Evolutionary conservation across 2,888 invertebrate genomes (phyloP).

Genomic region (Gnatocerus cornutus): DNA sequence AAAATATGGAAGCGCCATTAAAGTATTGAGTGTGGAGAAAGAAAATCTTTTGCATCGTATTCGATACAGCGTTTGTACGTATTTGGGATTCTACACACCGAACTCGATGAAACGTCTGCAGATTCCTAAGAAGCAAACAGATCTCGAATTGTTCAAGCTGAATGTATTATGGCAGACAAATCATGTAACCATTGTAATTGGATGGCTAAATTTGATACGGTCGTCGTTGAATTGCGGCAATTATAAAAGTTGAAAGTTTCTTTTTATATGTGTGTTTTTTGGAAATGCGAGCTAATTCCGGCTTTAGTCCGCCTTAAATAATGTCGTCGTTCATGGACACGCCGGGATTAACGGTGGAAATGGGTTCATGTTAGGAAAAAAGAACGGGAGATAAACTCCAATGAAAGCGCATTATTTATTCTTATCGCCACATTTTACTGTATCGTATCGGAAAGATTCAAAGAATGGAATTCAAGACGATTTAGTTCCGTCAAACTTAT

Average conservation of each 20-base stretch:
- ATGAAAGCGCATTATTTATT: conserved; percentile 68
- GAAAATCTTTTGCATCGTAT: conserved; percentile 47
- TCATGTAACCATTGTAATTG: conserved; percentile 38
- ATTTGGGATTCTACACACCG: conserved; percentile 67
- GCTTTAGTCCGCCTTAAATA: conserved; percentile 68
- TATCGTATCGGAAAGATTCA: conserved; percentile 65
- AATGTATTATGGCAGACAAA: conserved; percentile 40
- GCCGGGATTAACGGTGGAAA: conserved; percentile 69
- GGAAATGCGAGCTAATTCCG: conserved; percentile 47
- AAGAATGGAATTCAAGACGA: conserved; percentile 64
- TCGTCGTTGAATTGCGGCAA: conserved; percentile 17
- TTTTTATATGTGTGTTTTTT: conserved; percentile 20
- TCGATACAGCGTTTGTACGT: conserved; percentile 45
- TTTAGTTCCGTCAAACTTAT: conserved; percentile 61
- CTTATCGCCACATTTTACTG: conserved; percentile 68
- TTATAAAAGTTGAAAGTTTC: conserved; percentile 31
- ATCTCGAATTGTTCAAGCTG: conserved; percentile 44
- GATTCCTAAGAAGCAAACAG: conserved; percentile 62
- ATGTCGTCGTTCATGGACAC: conserved; percentile 68
- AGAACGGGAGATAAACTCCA: conserved; percentile 66
- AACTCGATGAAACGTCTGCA: conserved; percentile 67
- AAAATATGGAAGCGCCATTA: conserved; percentile 43
- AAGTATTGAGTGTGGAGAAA: conserved; percentile 35
- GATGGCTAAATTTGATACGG: conserved; percentile 33
- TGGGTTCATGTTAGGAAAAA: conserved; percentile 67